A percentile compares a stretch with the other conserved stretches of the same genome.
These are phyloP conservation scores for Cyrtorhinus lividipennis DNA, from an alignment of 1,140 invertebrate species.

Conservation along the genomic window DNA sequence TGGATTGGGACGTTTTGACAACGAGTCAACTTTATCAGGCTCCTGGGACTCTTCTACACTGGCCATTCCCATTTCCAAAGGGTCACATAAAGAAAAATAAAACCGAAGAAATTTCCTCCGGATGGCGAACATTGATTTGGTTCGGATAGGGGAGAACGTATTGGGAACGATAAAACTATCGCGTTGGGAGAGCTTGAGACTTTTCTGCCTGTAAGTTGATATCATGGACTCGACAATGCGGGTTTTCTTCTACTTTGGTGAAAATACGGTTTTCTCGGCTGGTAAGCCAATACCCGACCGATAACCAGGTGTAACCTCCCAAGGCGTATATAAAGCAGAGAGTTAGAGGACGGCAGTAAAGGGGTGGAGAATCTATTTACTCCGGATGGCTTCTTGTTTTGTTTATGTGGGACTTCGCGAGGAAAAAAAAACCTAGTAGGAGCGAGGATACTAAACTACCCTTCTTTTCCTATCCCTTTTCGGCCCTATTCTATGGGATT, in stretches of 20 bases:
- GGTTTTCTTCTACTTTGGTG: not conserved
- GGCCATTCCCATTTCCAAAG: not conserved
- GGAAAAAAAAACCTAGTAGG: too few relatives aligned
- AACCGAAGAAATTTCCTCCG: not conserved
- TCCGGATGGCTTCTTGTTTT: not conserved
- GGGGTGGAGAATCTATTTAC: not conserved
- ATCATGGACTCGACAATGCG: not conserved
- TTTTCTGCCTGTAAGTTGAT: not conserved
- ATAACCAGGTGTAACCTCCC: not conserved
- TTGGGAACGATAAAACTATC: not conserved
- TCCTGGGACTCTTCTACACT: too few relatives aligned
- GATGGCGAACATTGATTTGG: not conserved
- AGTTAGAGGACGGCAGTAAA: not conserved
- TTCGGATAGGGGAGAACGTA: too few relatives aligned
- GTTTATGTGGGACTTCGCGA: not conserved
- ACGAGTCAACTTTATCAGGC: too few relatives aligned
- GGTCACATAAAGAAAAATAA: not conserved
- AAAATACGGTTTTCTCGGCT: not conserved
- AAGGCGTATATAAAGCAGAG: not conserved
- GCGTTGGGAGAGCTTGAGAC: not conserved
- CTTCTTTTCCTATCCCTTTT: not conserved
- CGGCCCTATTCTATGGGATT: not conserved
- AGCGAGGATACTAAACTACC: not conserved
- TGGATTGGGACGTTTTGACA: too few relatives aligned
- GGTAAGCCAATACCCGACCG: not conserved